These are phyloP conservation scores for Anoplolepis gracilipes DNA, from an alignment of 1,140 invertebrate species.

Conservation along the genomic window DNA sequence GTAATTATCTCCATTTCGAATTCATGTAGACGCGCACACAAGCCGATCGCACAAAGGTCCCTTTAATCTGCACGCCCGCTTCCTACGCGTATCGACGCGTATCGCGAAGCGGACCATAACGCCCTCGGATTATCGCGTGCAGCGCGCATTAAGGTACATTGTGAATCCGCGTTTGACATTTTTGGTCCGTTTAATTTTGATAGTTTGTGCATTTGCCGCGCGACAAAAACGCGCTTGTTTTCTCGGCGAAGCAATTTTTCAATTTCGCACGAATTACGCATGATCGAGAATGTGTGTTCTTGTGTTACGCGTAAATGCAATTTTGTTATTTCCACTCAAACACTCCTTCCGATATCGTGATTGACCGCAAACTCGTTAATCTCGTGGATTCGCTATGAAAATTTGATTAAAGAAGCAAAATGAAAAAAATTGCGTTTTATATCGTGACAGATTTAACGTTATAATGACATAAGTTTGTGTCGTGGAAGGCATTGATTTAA, in stretches of 20 bases:
- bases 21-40: constrained; percentile 50
- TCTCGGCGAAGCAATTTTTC: constrained; percentile 42
- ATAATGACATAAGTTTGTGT: constrained; percentile 27
- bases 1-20: constrained; percentile 74
- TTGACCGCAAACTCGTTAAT: constrained; percentile 24
- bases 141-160: constrained; percentile 15
- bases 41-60: constrained; percentile 26
- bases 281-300: not conserved
- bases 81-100: constrained; percentile 47
- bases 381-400: constrained; percentile 36
- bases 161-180: constrained; percentile 14
- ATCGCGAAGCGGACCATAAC: constrained; percentile 41
- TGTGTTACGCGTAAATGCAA: constrained; percentile 55
- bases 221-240: constrained; percentile 50
- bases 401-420: constrained; percentile 34
- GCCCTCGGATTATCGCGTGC: constrained; percentile 37
- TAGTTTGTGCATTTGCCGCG: constrained; percentile 48
- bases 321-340: constrained; percentile 11
- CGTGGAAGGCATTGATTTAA: constrained; percentile 32
- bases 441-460: constrained; percentile 14
- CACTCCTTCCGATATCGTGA: not conserved
- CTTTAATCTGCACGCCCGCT: constrained; percentile 66
- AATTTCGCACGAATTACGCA: constrained; percentile 35
- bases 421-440: constrained; percentile 5
- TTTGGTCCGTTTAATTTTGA: constrained; percentile 44